Evolutionary conservation across 2,113 vertebrate genomes (phyloP).

Genomic region (Origma solitaria): DNA sequence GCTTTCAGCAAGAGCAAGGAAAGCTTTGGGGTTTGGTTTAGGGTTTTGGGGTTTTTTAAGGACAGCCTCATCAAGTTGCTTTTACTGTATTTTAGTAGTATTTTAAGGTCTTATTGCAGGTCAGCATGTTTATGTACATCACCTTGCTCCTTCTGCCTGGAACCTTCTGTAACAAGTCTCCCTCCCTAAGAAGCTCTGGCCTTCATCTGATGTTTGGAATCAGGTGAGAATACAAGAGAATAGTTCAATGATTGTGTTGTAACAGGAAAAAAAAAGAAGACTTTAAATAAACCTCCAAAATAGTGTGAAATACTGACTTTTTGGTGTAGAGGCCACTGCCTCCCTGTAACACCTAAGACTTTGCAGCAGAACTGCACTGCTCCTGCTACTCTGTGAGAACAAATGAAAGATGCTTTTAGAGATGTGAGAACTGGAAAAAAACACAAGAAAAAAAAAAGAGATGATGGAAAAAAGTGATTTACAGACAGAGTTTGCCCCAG

Average conservation of each 20-base stretch:
- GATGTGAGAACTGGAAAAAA: background rate
- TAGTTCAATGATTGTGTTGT: accelerated
- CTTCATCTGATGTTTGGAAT: background rate
- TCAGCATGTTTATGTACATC: background rate
- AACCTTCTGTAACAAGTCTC: background rate
- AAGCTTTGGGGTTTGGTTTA: background rate
- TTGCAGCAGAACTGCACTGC: background rate
- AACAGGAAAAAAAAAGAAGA: background rate
- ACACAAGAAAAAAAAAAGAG: background rate
- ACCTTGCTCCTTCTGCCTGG: background rate
- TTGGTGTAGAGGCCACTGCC: background rate
- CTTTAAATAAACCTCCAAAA: background rate
- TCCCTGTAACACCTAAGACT: background rate
- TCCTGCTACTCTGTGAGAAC: background rate
- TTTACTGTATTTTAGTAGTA: background rate
- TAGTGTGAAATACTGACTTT: background rate
- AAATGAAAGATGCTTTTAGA: background rate
- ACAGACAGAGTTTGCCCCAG: background rate
- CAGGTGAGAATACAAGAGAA: background rate
- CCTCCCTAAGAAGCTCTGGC: background rate
- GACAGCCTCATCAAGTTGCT: background rate
- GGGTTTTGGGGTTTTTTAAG: background rate
- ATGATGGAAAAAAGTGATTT: background rate
- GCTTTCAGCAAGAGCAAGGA: background rate
- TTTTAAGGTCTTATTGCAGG: background rate